Base-by-base conservation (phyloP, 2,888 invertebrate species). In the Eucera pruinosa region DNA sequence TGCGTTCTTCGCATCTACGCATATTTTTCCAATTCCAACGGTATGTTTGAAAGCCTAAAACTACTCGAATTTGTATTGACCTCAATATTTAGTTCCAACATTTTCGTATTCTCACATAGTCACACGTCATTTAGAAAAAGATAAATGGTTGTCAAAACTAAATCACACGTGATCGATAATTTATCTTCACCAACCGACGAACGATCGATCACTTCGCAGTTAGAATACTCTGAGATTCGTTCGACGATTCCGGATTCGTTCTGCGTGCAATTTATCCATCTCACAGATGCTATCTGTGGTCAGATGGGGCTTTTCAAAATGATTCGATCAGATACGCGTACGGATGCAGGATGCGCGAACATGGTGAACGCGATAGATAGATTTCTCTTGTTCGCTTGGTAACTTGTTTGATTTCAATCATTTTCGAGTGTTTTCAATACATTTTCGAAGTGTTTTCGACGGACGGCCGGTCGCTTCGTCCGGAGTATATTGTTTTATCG, bases 391-490 rank as follows among this genome's bases (percentile, higher is more conserved):
- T 70, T 45, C 43, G 41, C 39, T 39, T 20, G 74, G 75, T 74
- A 84, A 78, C 83, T 79, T 84, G 83, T 84, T 84, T 84, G 84
- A 84, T 84, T 84, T 84, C 84, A 84, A 84, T 84, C 80, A 84
- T 84, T 84, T 75, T 74, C 81, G 72, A 84, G 83, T 82, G 79
- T 80, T 84, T 82, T 84, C 84, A 75, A 81, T 84, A 82, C 73
- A 83, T 83, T 83, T 83, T 81, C 75, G 54, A 81, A 78, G 83
- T 76, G 78, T 78, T 83, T 76, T 78, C 68, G 61, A 69, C 58
- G 73, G 69, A 39, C 45, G 60, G 18, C 72, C 61, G 48, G 43
- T 60, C 30, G 50, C 65, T n/a, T 50, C 41, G 54, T 45, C 41
- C 61, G 57, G 57, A 25, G 55, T 80, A 83, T 81, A 83, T 83